A percentile compares a stretch with the other conserved stretches of the same genome.
These are phyloP conservation scores for Stichopus chloronotus DNA, from an alignment of 35 echinoderm and acorn worm species.

Conservation along the genomic window DNA sequence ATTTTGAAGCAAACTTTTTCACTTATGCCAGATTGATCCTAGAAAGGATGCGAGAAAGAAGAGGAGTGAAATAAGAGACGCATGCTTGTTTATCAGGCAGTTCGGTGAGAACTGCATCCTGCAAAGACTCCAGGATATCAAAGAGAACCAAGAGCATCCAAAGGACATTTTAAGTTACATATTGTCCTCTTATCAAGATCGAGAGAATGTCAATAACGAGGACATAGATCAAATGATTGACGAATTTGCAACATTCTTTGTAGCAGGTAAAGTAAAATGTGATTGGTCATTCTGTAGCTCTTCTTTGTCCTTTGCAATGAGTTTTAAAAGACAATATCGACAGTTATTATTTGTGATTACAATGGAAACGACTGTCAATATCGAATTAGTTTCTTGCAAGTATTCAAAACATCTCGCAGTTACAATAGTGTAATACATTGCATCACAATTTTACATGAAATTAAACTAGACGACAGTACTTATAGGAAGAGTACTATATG, in stretches of 20 bases:
- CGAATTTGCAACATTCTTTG: constrained; percentile 77
- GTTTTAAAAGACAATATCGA: no score
- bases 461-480: no score
- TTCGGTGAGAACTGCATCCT: constrained; percentile 66
- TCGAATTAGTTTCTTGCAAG: no score
- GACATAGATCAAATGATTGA: constrained; percentile 78
- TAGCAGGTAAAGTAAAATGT: constrained; percentile 63
- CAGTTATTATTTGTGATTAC: no score
- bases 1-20: no score
- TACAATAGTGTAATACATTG: no score
- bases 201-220: constrained; percentile 34
- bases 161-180: constrained; percentile 75
- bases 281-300: background rate
- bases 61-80: constrained; percentile 8
- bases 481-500: no score
- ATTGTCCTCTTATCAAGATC: constrained; percentile 36
- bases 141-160: constrained; percentile 48
- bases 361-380: no score
- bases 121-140: constrained; percentile 60
- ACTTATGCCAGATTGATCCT: constrained; percentile 4
- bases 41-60: background rate
- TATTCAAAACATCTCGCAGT: no score
- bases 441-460: no score
- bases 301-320: no score
- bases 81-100: constrained; percentile 43